Base-by-base conservation (phyloP, 2,113 vertebrate genomes). In the Puntigrus tetrazona region DNA sequence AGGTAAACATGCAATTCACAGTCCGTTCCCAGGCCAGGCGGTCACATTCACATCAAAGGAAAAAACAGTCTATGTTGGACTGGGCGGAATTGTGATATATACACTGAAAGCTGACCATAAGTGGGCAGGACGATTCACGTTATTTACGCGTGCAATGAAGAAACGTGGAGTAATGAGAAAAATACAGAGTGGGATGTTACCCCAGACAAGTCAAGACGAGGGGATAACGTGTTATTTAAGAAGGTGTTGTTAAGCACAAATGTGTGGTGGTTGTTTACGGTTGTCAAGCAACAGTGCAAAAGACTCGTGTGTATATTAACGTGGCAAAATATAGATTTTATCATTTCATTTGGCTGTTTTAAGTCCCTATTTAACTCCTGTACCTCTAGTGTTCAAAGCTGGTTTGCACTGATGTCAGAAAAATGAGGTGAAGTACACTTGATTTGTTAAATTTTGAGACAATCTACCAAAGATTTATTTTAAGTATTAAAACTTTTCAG, bases 1-100 rank as follows among this genome's bases (percentile, higher is more conserved):
- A 43, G 65, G 88, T 83, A 90, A 91, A 92, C 88, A 91, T 84
- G 74, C 86, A 87, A 89, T 87, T 89, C 88, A 87, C 43, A 9
- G 84, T 72, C 65, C 25, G 18, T 77, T 86, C 36, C 38, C 84
- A 57, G 86, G 74, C 81, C 57, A 82, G 27, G 78, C 85, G 52
- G 74, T 81, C 59, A 82, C 13, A 63, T 52, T 90, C 85, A 87
- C 86, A 86, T 90, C 16, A 91, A 92, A 91, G 89, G 3, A 47
- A 89, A 72, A 10, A 38, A 59, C 73, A 73, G 87, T 88, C 88
- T 85, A 91, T 89, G 20, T 14, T 43, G 55, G 77, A 18, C 11
- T 41, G n/a, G 36, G 4, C 14, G 25, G 34, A 43, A 41, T 20
- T 36, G n/a, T 10, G 55, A 13, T 77, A n/a, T 57, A 77, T 31